phyloP scores from a whole-genome alignment of 2,888 invertebrate species.

The Horisme vitalbata region DNA sequence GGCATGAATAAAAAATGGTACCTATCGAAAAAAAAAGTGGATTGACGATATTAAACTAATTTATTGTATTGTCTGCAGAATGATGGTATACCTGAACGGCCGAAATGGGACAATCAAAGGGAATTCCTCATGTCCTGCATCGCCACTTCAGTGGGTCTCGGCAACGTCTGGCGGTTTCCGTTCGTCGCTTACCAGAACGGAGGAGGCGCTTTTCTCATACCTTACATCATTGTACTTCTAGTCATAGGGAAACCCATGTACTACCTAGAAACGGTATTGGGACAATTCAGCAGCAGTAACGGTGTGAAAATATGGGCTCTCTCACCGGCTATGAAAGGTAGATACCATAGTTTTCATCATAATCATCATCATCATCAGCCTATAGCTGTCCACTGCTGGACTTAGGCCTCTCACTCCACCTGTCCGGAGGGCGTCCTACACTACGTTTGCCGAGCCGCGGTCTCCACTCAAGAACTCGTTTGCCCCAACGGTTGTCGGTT shows the following conservation, averaged over 20 bases:
- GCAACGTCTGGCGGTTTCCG: slow-evolving; percentile 87
- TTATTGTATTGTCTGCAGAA: slow-evolving; percentile 30
- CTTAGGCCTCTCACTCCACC: too few relatives aligned
- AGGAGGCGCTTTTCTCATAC: slow-evolving; percentile 88
- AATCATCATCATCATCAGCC: too few relatives aligned
- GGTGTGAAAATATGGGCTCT: slow-evolving; percentile 87
- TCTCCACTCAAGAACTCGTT: too few relatives aligned
- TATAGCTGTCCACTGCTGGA: too few relatives aligned
- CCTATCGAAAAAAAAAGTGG: too few relatives aligned
- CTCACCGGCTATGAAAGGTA: slow-evolving; percentile 88
- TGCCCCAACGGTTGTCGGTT: too few relatives aligned
- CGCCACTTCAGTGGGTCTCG: slow-evolving; percentile 87
- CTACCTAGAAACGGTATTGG: slow-evolving; percentile 91
- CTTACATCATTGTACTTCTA: slow-evolving; percentile 87
- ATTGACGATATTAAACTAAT: neutral
- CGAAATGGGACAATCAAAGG: slow-evolving; percentile 85
- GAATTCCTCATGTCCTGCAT: slow-evolving; percentile 90
- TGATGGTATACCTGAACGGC: slow-evolving; percentile 46
- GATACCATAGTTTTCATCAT: too few relatives aligned
- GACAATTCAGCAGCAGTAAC: slow-evolving; percentile 92
- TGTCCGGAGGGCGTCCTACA: too few relatives aligned
- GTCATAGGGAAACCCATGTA: slow-evolving; percentile 91
- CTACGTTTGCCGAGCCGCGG: too few relatives aligned
- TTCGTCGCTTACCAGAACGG: slow-evolving; percentile 87
- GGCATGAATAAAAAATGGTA: too few relatives aligned